Conservation (phyloP, 2,888 invertebrate genomes). For the Drosophila pseudotalamancana region DNA sequence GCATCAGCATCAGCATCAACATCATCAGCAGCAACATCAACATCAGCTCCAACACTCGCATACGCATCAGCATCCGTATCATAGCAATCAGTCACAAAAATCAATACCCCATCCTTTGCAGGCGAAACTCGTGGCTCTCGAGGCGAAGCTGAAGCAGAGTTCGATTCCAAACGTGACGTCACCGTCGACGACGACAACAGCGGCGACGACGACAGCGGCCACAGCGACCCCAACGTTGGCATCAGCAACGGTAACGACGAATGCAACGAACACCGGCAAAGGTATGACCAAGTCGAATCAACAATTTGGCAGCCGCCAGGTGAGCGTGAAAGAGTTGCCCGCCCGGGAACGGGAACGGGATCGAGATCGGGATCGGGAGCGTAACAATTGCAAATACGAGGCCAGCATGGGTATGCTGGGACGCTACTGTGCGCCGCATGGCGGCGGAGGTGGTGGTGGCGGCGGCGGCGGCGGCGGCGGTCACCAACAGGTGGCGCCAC, state of each 20-base stretch:
- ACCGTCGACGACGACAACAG: not conserved
- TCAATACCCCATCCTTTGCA: constrained; percentile 20
- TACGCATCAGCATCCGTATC: constrained; percentile 6
- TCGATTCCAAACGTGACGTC: constrained; percentile 2
- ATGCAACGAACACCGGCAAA: not conserved
- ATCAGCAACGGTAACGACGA: not conserved
- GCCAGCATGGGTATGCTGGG: constrained; percentile 14
- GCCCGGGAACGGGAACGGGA: constrained; percentile 4
- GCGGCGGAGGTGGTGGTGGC: too few species aligned
- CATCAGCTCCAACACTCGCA: constrained; percentile 15
- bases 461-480: not conserved
- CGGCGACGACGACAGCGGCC: not conserved
- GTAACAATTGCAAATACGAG: constrained; percentile 6
- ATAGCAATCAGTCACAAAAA: not conserved
- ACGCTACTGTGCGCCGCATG: constrained; percentile 21
- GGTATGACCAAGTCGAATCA: constrained; percentile 7
- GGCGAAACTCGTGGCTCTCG: constrained; percentile 26
- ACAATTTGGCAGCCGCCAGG: not conserved
- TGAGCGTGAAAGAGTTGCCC: constrained; percentile 2
- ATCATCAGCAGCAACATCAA: not conserved
- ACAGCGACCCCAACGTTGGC: not conserved
- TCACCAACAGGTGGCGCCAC: constrained; percentile 13
- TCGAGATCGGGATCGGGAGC: not conserved
- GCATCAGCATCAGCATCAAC: constrained; percentile 18
- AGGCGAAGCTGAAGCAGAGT: constrained; percentile 29